Base-by-base conservation (phyloP, 2,797 vertebrate genomes). In the Saxicola maurus region DNA sequence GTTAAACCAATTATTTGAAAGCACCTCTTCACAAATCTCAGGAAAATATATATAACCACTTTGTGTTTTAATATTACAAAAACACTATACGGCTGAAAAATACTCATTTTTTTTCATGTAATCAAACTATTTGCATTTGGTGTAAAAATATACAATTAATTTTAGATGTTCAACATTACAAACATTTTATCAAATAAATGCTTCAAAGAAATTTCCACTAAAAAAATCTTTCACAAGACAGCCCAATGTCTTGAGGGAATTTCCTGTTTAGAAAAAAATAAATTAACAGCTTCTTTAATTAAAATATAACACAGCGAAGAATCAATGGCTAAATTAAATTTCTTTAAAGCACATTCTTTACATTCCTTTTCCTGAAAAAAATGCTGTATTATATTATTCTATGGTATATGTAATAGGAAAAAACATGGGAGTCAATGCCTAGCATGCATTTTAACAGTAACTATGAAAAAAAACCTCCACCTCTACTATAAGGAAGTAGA, bases 201-300 rank as follows among this genome's bases (percentile, higher is more conserved):
- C 27, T 78, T 86, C 64, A 86, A 85, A 94, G 55, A 66, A 86
- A 91, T 76, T 37, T 91, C 60, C 31, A 52, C 71, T 69, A 35
- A 91, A 95, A 92, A 80, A 76, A 60, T 91, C 62, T 91, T 94
- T 80, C 27, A 78, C 16, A 79, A 92, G 80, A 89, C 56, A 93
- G 31, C 10, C n/a, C n/a, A 57, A 43, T 61, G 16, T 92, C 93
- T 94, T 61, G 80, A 87, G 82, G 73, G 92, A 91, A 95, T 87
- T 88, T 91, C 16, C 17, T 91, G 33, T 52, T 93, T 49, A 57
- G 45, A 51, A 80, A 61, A 59, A 45, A 45, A n/a, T 11, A 69
- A 62, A 90, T 79, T 87, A 94, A 92, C 81, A 86, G 33, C 25
- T 95, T 95, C 85, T 72, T 89, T 95, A 95, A 96, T 95, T 96